Evolutionary conservation across 2,113 vertebrate species (phyloP).

Genomic region (Phylloscopus trochilus): DNA sequence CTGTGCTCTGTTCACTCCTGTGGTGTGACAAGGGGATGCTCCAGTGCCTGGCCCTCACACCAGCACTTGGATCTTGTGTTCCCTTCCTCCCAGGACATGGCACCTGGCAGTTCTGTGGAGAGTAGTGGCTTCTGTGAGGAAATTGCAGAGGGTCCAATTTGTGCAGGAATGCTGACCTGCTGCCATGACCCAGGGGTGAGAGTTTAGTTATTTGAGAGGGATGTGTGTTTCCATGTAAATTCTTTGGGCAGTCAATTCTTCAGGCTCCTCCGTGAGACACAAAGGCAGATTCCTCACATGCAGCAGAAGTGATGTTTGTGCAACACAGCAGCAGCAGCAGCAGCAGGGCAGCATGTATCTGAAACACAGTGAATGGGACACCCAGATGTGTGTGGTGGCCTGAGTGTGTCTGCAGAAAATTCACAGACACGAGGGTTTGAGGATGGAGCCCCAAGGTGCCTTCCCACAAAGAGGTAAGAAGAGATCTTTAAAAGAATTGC

Average conservation of each 20-base stretch:
- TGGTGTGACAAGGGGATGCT: rapidly evolving
- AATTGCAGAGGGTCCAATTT: neutral
- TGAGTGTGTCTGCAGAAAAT: neutral
- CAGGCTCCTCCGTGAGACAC: neutral
- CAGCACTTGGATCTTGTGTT: neutral
- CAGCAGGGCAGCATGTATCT: neutral
- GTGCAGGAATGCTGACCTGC: neutral
- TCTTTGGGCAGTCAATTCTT: no score
- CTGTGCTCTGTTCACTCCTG: neutral
- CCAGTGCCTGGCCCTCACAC: neutral
- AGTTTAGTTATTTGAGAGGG: neutral
- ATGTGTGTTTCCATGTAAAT: neutral
- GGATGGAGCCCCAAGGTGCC: neutral
- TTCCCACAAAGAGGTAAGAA: neutral
- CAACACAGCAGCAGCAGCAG: neutral
- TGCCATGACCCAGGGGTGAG: neutral
- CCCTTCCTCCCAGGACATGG: neutral
- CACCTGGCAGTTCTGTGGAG: neutral
- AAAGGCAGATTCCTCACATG: neutral
- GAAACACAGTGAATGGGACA: neutral
- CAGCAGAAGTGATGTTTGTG: neutral
- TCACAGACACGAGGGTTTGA: rapidly evolving
- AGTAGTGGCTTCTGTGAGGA: neutral
- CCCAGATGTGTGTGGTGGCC: rapidly evolving
- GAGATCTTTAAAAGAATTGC: neutral